Base-by-base conservation (phyloP, 2,888 invertebrate genomes). In the Rapana venosa region DNA sequence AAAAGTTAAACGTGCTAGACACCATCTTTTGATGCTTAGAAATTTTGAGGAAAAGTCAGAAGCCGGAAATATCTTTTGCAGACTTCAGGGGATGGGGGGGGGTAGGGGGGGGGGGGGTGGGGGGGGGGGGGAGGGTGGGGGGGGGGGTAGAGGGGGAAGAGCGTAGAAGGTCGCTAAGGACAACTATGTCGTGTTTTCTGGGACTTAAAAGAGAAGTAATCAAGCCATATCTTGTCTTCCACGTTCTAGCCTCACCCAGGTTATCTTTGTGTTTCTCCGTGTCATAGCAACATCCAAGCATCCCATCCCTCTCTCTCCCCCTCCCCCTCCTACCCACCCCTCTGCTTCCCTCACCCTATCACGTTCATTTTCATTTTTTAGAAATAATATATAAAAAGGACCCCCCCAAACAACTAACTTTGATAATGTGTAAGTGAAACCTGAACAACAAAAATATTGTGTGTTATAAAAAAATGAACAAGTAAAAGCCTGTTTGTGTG, bases 61-160 rank as follows among this genome's bases (percentile, higher is more conserved):
- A 35, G 79, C 79, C 79, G 79, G 79, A 79, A 35, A 79, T 79
- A 79, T 79, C 79, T 32, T 79, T 79, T 32, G 79, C 35, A 35
- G 22, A 26, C 32, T 32, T 13, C 32, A 20, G 30, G 32, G n/a
- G 15, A 22, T 5, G 70, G 11, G 70, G 17, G 17, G 26, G 70
- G 70, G 70, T 11, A 22, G 70, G 22, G 70, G 70, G 11, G 17
- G 11, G 26, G 70, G 22, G 70, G 17, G 22, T 22, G 22, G 1
- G 74, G 13, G 74, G 1, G 8, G 1, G 74, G 4, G 61, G 2
- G 30, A 4, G 74, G n/a, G 26, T 1, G 30, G 74, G 30, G 74
- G 26, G 22, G 61, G 61, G 61, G 61, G 13, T 15, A 22, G 61
- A 61, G 22, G 15, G 15, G 61, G 17, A 74, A 17, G 79, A 32